Evolutionary conservation across 2,888 invertebrate species (phyloP).

Genomic region (Lamellibrachia satsuma): DNA sequence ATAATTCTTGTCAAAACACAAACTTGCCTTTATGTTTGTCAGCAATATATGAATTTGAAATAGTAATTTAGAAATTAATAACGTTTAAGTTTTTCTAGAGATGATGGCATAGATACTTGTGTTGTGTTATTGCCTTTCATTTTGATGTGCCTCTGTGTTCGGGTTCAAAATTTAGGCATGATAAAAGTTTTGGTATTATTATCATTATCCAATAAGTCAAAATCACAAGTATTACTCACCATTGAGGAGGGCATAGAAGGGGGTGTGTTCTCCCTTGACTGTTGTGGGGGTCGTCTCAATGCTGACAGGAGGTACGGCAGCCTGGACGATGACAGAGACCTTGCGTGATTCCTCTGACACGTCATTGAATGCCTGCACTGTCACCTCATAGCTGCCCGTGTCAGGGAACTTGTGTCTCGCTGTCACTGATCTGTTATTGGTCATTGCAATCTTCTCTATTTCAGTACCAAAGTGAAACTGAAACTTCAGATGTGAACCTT

Average conservation of each 20-base stretch:
- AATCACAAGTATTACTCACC: neutral
- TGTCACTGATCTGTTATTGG: slow-evolving; percentile 27
- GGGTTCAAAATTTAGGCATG: too few relatives aligned
- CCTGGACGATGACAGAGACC: slow-evolving; percentile 45
- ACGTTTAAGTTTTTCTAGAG: too few relatives aligned
- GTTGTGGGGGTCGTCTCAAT: neutral
- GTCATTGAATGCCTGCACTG: slow-evolving; percentile 49
- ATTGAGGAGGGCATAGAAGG: neutral
- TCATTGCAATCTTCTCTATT: neutral
- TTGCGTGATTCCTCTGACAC: slow-evolving; percentile 45
- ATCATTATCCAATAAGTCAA: neutral
- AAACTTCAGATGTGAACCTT: neutral
- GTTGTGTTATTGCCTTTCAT: too few relatives aligned
- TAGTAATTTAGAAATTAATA: too few relatives aligned
- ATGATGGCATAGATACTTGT: too few relatives aligned
- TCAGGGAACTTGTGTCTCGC: slow-evolving; percentile 34
- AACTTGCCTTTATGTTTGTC: too few relatives aligned
- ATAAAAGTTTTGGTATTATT: too few relatives aligned
- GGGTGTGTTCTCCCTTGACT: slow-evolving; percentile 10
- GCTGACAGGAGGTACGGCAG: slow-evolving; percentile 30
- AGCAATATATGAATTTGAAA: too few relatives aligned
- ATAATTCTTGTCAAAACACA: neutral
- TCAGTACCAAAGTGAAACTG: slow-evolving; percentile 1
- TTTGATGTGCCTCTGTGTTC: too few relatives aligned
- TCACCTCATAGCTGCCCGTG: slow-evolving; percentile 45